Evolutionary conservation across 2,113 vertebrate genomes (phyloP), one percentile per base, ranked within the genome.

Genomic region (Procapra przewalskii): DNA sequence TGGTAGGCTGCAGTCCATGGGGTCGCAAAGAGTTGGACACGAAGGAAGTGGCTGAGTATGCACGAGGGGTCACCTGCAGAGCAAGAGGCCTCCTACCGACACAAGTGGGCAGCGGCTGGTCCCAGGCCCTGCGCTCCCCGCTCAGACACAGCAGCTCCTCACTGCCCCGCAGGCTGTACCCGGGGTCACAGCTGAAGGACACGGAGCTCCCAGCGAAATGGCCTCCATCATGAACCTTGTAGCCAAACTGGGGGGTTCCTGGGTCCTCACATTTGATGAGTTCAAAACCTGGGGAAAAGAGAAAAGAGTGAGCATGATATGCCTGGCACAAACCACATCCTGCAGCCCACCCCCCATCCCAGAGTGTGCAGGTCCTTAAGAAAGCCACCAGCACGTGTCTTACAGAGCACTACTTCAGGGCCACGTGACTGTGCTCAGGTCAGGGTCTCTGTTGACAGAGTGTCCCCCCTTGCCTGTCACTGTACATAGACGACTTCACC

Each of bases 181-280:
- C 99, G 0, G 99, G 99, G 97, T 99, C 99, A 52, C 99, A 99
- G 99, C 97, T 99, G 31, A 99, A 99, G 1, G 99, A 99, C 96
- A 99, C 99, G 0, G 99, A 99, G 98, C 99, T 99, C 86, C 99
- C 99, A 5, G 99, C 99, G 50, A 99, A 99, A 97, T 99, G 99
- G n/a, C 99, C 99, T 97, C 99, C 99, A 8, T 99, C 99, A 2
- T 99, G 99, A 19, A 99, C 99, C 98, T 99, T 99, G 98, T 99
- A 99, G 33, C 99, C 99, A 11, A 99, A 99, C 98, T 99, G 99
- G 0, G 99, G 99, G 40, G 99, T 97, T 25, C 99, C 99, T 3
- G 99, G 99, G 95, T 99, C 99, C 96, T 99, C 99, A 13, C 99
- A 99, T 96, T 99, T 99, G 97, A 99, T 99, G 97, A 99, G 99